These are phyloP conservation scores for Hippasteria phrygiana DNA, from an alignment of 53 echinoderm and acorn worm genomes.

Conservation along the genomic window DNA sequence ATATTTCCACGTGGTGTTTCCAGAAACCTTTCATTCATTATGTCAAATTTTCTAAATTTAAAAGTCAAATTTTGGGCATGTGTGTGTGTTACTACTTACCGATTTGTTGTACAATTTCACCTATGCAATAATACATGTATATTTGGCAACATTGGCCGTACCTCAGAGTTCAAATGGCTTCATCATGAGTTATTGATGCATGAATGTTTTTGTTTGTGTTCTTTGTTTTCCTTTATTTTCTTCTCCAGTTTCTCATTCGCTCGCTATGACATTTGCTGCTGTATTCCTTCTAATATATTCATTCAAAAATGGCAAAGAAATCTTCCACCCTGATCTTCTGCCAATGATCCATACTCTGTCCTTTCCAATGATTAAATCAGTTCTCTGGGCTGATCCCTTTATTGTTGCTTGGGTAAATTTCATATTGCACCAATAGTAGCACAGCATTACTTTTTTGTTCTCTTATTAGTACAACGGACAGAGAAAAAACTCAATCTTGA, in stretches of 20 bases:
- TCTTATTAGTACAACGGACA: too few relatives aligned
- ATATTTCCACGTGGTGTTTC: too few relatives aligned
- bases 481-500: too few relatives aligned
- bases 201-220: constrained; percentile 23
- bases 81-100: background rate
- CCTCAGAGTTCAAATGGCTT: background rate
- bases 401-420: too few relatives aligned
- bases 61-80: too few relatives aligned
- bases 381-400: too few relatives aligned
- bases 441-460: too few relatives aligned
- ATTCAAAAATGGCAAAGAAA: background rate
- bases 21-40: too few relatives aligned
- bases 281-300: constrained; percentile 3
- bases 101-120: background rate
- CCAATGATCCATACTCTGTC: background rate
- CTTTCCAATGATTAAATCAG: too few relatives aligned
- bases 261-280: constrained; percentile 39
- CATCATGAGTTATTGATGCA: constrained; percentile 19
- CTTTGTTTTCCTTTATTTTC: background rate
- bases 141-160: background rate
- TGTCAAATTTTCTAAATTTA: too few relatives aligned
- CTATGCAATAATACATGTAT: background rate
- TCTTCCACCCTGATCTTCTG: background rate
- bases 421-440: too few relatives aligned
- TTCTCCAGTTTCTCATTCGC: constrained; percentile 55